Percentiles rank a stretch among this genome's conserved stretches.
phyloP scores from a whole-genome alignment of 2,797 vertebrate species.

The Scleropages formosus region DNA sequence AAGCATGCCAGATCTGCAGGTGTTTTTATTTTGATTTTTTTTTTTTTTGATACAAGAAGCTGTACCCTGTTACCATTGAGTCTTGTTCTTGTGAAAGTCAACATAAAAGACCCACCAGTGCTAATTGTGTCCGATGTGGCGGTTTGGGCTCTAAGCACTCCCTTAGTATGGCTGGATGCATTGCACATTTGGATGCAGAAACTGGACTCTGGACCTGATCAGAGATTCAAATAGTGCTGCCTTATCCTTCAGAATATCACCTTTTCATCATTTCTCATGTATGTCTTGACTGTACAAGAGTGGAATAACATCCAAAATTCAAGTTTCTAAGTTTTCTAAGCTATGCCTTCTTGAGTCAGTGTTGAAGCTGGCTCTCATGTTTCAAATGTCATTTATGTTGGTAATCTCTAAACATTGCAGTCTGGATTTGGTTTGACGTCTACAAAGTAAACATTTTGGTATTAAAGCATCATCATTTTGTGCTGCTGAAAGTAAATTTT shows the following conservation, averaged over 20 bases:
- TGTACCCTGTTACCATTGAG: background rate
- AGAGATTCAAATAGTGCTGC: background rate
- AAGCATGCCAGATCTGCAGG: slow-evolving; percentile 14
- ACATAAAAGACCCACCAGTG: background rate
- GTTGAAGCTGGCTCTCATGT: no score
- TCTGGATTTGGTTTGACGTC: no score
- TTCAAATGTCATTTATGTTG: background rate
- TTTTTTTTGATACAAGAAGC: background rate
- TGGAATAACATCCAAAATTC: background rate
- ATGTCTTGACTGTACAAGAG: background rate
- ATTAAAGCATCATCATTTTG: no score
- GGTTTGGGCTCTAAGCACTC: background rate
- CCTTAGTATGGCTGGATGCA: background rate
- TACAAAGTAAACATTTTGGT: no score
- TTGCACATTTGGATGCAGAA: background rate
- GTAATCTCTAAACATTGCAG: background rate
- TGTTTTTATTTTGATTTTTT: slow-evolving; percentile 1
- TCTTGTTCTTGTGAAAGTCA: slow-evolving; percentile 6
- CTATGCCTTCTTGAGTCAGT: no score
- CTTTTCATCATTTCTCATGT: background rate
- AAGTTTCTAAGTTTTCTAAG: no score
- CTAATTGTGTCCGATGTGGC: background rate
- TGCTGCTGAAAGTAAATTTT: no score
- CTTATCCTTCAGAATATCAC: background rate
- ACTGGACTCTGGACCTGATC: background rate